These are phyloP conservation scores for Corapipo altera DNA, from an alignment of 2,113 vertebrate genomes.

Conservation along the genomic window DNA sequence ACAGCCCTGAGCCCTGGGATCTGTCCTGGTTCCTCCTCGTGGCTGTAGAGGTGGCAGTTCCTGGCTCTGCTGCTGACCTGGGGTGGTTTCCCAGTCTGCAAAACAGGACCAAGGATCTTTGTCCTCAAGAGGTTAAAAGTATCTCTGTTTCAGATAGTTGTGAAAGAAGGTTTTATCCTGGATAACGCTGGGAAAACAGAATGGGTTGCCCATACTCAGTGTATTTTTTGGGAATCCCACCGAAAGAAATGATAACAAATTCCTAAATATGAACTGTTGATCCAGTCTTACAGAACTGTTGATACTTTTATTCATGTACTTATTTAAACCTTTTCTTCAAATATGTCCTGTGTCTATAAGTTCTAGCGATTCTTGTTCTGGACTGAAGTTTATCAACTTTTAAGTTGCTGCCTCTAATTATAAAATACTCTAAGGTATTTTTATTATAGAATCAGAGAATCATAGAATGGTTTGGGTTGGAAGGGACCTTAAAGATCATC, in stretches of 20 bases:
- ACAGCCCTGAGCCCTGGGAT: accelerated
- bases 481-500: neutral
- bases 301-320: neutral
- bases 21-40: accelerated
- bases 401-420: neutral
- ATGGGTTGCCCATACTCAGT: neutral
- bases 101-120: neutral
- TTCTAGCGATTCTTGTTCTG: neutral
- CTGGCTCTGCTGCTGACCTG: neutral
- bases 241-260: neutral
- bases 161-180: neutral
- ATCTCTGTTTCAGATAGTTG: neutral
- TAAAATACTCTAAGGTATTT: too few species aligned
- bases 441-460: neutral
- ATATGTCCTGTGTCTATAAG: neutral
- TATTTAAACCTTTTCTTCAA: neutral
- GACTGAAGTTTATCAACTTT: neutral
- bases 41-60: neutral
- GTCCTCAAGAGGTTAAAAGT: neutral
- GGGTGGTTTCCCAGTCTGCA: neutral
- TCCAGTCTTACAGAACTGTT: neutral
- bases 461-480: neutral
- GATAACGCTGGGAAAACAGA: neutral
- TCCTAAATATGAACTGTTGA: neutral
- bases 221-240: neutral